Percentiles rank a stretch among this genome's conserved stretches.
These are phyloP conservation scores for Odocoileus virginianus DNA, from an alignment of 2,113 vertebrate species.

Conservation along the genomic window DNA sequence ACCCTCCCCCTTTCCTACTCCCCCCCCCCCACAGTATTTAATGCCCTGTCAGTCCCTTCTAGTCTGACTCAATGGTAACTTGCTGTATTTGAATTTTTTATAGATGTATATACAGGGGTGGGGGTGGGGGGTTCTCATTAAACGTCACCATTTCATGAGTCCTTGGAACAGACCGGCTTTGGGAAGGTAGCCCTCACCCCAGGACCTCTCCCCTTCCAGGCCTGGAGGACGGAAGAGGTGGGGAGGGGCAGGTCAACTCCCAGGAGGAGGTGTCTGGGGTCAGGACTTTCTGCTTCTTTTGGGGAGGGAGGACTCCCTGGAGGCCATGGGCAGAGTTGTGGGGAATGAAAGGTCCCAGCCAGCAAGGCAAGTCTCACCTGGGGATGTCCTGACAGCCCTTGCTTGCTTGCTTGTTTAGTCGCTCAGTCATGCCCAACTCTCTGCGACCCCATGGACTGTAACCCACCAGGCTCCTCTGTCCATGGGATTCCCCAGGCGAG, in stretches of 20 bases:
- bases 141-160: conserved; percentile 75
- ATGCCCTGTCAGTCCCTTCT: conserved; percentile 70
- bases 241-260: background rate
- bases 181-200: background rate
- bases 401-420: background rate
- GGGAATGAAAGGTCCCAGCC: background rate
- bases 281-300: background rate
- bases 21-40: conserved; percentile 67
- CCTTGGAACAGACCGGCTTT: conserved; percentile 50
- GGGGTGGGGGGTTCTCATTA: conserved; percentile 70
- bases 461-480: background rate
- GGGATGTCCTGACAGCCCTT: background rate
- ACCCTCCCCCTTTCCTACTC: conserved; percentile 15
- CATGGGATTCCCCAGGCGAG: background rate
- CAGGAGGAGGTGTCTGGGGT: background rate
- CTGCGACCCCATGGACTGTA: background rate
- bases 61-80: conserved; percentile 77
- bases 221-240: background rate
- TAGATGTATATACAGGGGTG: conserved; percentile 75
- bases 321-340: background rate
- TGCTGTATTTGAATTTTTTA: conserved; percentile 79
- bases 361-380: background rate
- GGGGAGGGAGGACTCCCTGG: background rate
- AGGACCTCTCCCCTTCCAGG: background rate
- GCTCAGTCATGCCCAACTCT: background rate